phyloP scores from a whole-genome alignment of 2,888 invertebrate genomes.

The Hetaerina titia region DNA sequence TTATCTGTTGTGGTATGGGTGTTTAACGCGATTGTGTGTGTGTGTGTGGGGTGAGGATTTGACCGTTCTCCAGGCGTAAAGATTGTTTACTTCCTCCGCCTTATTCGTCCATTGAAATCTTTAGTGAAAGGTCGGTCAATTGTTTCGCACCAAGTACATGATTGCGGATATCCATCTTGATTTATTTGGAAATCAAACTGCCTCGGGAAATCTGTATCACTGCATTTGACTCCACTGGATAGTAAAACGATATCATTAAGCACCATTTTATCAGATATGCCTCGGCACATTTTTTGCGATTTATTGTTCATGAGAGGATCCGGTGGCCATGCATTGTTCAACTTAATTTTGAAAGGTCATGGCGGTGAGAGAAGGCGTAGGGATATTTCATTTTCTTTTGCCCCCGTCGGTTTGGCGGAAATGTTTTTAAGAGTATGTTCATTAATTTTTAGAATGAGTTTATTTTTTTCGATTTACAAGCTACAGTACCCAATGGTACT shows the following conservation, averaged over 20 bases:
- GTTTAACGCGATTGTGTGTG: not conserved
- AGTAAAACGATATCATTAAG: not conserved
- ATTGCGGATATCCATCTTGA: conserved; percentile 24
- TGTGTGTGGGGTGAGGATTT: not conserved
- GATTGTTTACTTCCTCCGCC: not conserved
- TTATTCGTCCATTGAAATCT: not conserved
- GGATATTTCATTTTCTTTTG: too few species aligned
- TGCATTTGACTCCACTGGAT: not conserved
- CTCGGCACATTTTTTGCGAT: not conserved
- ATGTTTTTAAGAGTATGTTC: too few species aligned
- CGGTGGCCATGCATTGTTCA: not conserved
- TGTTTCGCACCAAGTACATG: conserved; percentile 23
- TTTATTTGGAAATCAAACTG: not conserved
- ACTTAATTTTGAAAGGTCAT: too few species aligned
- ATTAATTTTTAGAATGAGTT: too few species aligned
- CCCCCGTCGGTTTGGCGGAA: too few species aligned
- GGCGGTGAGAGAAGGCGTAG: too few species aligned
- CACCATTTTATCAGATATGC: not conserved
- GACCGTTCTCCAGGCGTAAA: not conserved
- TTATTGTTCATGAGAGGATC: not conserved
- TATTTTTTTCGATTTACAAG: too few species aligned
- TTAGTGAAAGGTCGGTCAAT: not conserved
- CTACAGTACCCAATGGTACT: too few species aligned
- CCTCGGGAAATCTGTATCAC: not conserved
- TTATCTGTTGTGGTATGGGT: not conserved